These are phyloP conservation scores for Lumbricus terrestris DNA, from an alignment of 2,888 invertebrate species.

Conservation along the genomic window DNA sequence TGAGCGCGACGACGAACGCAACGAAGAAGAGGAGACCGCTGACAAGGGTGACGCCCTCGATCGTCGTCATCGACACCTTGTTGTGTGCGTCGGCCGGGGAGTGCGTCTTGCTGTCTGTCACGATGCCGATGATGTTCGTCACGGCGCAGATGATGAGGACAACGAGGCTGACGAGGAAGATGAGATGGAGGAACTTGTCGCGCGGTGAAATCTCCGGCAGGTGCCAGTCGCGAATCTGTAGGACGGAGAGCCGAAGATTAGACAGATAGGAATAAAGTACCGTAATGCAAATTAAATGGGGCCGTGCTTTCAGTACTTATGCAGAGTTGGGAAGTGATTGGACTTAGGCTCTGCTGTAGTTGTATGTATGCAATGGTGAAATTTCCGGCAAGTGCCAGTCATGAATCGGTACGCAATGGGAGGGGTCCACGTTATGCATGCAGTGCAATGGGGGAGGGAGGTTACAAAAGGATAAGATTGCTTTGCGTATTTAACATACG, in stretches of 20 bases:
- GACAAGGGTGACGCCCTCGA: constrained; percentile 9
- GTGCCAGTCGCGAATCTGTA: not conserved
- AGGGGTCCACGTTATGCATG: no score
- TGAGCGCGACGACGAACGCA: constrained; percentile 7
- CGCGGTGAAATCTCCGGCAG: not conserved
- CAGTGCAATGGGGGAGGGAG: no score
- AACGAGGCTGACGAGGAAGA: not conserved
- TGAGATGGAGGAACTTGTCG: not conserved
- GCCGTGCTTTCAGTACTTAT: no score
- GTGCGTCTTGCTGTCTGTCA: not conserved
- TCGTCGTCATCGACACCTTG: not conserved
- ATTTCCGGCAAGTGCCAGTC: no score
- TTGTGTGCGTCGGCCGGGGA: not conserved
- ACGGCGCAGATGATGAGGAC: constrained; percentile 12
- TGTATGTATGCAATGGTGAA: no score
- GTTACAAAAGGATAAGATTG: no score
- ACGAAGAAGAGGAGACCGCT: not conserved
- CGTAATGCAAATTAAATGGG: no score
- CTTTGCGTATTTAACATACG: no score
- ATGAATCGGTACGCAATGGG: no score
- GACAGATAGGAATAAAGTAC: no score
- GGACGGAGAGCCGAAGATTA: not conserved
- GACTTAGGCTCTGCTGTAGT: no score
- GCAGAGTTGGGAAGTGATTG: no score
- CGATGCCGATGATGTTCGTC: not conserved